A percentile compares a stretch with the other conserved stretches of the same genome.
Evolutionary conservation across 2,888 invertebrate species (phyloP).

Genomic region (Caenorhabditis macrosperma): DNA sequence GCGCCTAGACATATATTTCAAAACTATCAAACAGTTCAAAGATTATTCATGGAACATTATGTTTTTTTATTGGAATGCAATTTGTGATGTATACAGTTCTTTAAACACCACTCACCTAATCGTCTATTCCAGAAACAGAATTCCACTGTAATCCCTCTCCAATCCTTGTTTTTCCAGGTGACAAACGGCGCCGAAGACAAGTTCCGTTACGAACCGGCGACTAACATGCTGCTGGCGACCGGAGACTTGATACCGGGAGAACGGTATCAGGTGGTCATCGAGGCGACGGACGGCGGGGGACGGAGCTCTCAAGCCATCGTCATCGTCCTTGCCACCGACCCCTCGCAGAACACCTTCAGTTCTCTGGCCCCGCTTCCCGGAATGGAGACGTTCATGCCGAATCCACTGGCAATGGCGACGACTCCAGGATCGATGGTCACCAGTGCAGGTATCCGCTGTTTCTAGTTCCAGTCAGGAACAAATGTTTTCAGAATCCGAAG

Average conservation of each 20-base stretch:
- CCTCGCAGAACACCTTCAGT: constrained; percentile 23
- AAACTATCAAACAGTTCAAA: too few species aligned
- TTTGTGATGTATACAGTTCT: too few species aligned
- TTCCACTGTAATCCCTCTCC: too few species aligned
- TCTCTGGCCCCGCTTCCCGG: constrained; percentile 60
- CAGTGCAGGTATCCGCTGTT: constrained; percentile 23
- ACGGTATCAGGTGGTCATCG: constrained; percentile 75
- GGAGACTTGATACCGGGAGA: constrained; percentile 74
- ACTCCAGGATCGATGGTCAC: constrained; percentile 46
- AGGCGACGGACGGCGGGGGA: constrained; percentile 74
- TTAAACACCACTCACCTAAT: too few species aligned
- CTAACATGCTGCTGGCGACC: constrained; percentile 71
- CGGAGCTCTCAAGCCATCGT: constrained; percentile 66
- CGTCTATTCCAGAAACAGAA: too few species aligned
- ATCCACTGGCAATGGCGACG: constrained; percentile 53
- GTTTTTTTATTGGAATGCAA: too few species aligned
- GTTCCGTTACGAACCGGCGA: constrained; percentile 76
- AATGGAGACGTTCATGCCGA: constrained; percentile 68
- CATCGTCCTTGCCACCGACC: constrained; percentile 64
- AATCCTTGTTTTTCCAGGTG: constrained; percentile 59
- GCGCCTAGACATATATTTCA: too few species aligned
- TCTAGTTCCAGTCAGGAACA: not conserved
- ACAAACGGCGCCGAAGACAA: constrained; percentile 72
- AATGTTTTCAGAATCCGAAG: constrained; percentile 59
- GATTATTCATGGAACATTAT: too few species aligned